These are phyloP conservation scores for Percopsis omiscomaycus DNA, from an alignment of 2,797 vertebrate species.

Conservation along the genomic window DNA sequence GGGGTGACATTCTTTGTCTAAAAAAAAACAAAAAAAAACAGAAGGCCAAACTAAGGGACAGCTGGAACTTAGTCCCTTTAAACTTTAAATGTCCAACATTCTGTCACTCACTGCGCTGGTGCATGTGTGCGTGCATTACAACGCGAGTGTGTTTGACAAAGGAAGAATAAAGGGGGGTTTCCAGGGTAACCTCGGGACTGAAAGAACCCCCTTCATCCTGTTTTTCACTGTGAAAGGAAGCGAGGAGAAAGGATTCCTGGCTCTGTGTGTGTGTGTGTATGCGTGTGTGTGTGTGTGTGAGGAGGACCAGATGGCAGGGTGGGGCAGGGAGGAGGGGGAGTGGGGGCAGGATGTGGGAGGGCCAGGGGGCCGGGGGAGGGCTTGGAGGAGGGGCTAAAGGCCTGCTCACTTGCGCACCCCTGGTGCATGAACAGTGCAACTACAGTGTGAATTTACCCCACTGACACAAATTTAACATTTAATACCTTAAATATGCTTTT, in stretches of 20 bases:
- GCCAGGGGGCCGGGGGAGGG: slow-evolving; percentile 58
- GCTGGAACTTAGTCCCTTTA: slow-evolving; percentile 75
- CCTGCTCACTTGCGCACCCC: slow-evolving; percentile 92
- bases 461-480: neutral
- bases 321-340: slow-evolving; percentile 71
- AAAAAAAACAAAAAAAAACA: slow-evolving; percentile 41
- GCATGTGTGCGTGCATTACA: slow-evolving; percentile 34
- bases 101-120: slow-evolving; percentile 45
- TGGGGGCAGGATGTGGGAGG: slow-evolving; percentile 70
- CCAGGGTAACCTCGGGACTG: slow-evolving; percentile 75
- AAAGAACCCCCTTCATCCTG: slow-evolving; percentile 81
- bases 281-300: slow-evolving; percentile 59
- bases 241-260: slow-evolving; percentile 65
- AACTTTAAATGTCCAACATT: slow-evolving; percentile 80
- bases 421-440: slow-evolving; percentile 79
- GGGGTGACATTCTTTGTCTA: slow-evolving; percentile 54
- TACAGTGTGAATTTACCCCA: slow-evolving; percentile 51
- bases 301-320: slow-evolving; percentile 83
- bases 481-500: slow-evolving; percentile 4
- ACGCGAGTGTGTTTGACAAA: slow-evolving; percentile 65
- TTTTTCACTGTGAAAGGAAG: slow-evolving; percentile 81
- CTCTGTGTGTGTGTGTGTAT: slow-evolving; percentile 42
- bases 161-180: slow-evolving; percentile 71
- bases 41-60: slow-evolving; percentile 61
- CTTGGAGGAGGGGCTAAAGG: slow-evolving; percentile 63